Evolutionary conservation across 2,888 invertebrate species (phyloP), one percentile per base, ranked within the genome.

Genomic region (Plebejus melissa): DNA sequence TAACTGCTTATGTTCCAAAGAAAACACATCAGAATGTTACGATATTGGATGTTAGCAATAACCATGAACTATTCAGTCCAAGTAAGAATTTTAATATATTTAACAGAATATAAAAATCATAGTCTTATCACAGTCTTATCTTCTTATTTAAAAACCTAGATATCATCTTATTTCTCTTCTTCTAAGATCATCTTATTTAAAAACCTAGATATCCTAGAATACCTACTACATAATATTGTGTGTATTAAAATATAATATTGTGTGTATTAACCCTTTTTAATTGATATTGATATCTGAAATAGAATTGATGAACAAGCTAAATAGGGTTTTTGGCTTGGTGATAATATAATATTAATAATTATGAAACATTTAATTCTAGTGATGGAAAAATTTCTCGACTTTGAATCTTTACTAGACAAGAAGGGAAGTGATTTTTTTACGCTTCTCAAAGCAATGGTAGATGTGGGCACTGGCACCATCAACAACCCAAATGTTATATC

Each of bases 11-110:
- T 65, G 1, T 1, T n/a, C n/a, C 69, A 71, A 71, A 41, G n/a
- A 71, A 71, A 46, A n/a, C 70, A 41, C 60, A 65, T 11, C 28
- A 65, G 28, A 65, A 65, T 65, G 60, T 65, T 32, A 32, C 60
- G 11, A 65, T 65, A 65, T 4, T 65, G 22, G 60, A 65, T 28
- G 60, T 65, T 4, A 65, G 60, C 32, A 4, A 32, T 1, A 65
- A 65, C 11, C 60, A 11, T 11, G 13, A 65, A 28, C 11, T 9
- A 9, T 65, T 65, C 4, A 1, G 28, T 11, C 13, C 32, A 65
- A 11, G 60, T 65, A 65, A 32, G 32, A 9, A 65, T 65, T 1
- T 60, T 22, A 1, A 9, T 11, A 65, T 65, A 11, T 65, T 22
- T 5, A 22, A 58, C n/a, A 58, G 9, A 7, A 7, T 41, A 41